A percentile compares a stretch with the other conserved stretches of the same genome.
Conservation (phyloP, 2,888 invertebrate genomes). For the Rhagium mordax region DNA sequence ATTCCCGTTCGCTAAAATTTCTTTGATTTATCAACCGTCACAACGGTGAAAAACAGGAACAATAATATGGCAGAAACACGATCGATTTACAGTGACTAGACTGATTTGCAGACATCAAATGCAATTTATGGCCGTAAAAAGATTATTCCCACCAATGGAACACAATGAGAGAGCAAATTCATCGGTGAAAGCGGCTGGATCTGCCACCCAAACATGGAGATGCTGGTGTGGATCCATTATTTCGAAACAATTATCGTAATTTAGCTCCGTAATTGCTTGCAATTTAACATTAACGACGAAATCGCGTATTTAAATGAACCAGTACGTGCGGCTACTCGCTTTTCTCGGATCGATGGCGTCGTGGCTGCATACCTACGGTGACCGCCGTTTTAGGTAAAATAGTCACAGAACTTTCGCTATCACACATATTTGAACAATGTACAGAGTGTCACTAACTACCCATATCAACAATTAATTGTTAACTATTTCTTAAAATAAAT, state of each 20-base stretch:
- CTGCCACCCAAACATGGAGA: constrained; percentile 38
- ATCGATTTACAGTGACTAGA: constrained; percentile 29
- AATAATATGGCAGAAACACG: constrained; percentile 14
- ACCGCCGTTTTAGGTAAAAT: background rate
- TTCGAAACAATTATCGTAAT: constrained; percentile 52
- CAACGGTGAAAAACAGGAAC: constrained; percentile 26
- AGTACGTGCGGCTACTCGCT: background rate
- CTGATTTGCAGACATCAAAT: constrained; percentile 30
- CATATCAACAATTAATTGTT: no score
- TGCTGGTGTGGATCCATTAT: constrained; percentile 41
- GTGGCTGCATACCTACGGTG: constrained; percentile 15
- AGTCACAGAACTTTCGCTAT: background rate
- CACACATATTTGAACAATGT: no score
- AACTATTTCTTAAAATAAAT: no score
- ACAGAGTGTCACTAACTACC: no score
- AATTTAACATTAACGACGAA: constrained; percentile 42
- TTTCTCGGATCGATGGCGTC: background rate
- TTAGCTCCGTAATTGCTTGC: constrained; percentile 48
- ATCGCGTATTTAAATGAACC: constrained; percentile 41
- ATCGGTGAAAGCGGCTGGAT: constrained; percentile 30
- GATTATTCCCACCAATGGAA: constrained; percentile 31
- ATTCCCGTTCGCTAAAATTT: constrained; percentile 34
- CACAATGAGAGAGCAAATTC: constrained; percentile 27
- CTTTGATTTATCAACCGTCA: constrained; percentile 40
- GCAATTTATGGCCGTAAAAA: constrained; percentile 21